Conservation (phyloP, 1,140 invertebrate genomes). For the Papilio polytes region DNA sequence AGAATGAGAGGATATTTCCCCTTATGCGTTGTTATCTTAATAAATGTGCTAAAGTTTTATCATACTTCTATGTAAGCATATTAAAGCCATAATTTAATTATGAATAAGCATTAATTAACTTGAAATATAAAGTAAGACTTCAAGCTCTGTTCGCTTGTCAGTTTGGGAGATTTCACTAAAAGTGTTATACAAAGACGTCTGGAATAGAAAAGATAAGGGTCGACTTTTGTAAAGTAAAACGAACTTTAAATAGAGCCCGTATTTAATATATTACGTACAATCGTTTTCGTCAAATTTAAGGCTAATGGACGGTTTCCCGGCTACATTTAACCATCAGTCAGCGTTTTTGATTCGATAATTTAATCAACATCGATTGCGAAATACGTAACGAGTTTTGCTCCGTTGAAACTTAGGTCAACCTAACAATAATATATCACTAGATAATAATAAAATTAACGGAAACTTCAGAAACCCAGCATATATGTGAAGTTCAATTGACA, state of each 20-base stretch:
- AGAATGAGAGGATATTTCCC: no score
- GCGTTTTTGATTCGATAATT: no score
- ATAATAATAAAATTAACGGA: no score
- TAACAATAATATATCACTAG: no score
- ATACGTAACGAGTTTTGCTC: no score
- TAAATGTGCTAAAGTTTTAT: no score
- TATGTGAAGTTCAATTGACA: background rate
- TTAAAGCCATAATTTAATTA: background rate
- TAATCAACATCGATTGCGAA: no score
- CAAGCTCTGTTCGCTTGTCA: background rate
- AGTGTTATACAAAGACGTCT: conserved; percentile 21
- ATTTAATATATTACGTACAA: background rate
- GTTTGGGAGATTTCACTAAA: background rate
- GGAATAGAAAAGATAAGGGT: conserved; percentile 5
- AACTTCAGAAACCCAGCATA: no score
- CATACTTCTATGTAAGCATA: conserved; percentile 11
- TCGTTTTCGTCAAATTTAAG: background rate
- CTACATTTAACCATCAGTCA: no score
- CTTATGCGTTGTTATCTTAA: no score
- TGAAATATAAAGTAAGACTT: background rate
- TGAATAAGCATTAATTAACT: background rate
- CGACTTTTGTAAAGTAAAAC: background rate
- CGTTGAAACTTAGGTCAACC: no score
- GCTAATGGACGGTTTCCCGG: no score
- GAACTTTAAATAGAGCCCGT: background rate